A percentile compares a stretch with the other conserved stretches of the same genome.
These are phyloP conservation scores for Zelleria hepariella DNA, from an alignment of 2,888 invertebrate species.

Conservation along the genomic window DNA sequence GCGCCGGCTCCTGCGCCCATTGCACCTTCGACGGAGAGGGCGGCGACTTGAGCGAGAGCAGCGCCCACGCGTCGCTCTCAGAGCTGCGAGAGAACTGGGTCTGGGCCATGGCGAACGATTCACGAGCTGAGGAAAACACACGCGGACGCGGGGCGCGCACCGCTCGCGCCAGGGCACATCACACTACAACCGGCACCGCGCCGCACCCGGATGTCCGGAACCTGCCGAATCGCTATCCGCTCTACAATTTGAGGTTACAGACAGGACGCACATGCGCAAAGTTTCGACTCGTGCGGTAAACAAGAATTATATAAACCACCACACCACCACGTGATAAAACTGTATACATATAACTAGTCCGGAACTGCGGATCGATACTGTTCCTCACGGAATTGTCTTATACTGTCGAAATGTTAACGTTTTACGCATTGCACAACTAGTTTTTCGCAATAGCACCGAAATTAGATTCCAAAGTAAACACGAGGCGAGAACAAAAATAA, in stretches of 20 bases:
- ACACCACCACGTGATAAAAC: constrained; percentile 73
- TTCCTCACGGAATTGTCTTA: constrained; percentile 31
- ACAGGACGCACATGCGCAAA: constrained; percentile 73
- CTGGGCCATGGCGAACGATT: constrained; percentile 51
- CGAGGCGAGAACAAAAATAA: constrained; percentile 73
- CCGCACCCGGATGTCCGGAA: constrained; percentile 69
- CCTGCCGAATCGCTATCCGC: constrained; percentile 61
- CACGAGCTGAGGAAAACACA: constrained; percentile 39
- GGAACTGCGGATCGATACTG: constrained; percentile 62
- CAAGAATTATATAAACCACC: constrained; percentile 73
- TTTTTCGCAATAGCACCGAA: constrained; percentile 64
- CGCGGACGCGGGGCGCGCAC: constrained; percentile 57
- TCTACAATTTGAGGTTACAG: constrained; percentile 70
- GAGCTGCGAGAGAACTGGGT: constrained; percentile 81
- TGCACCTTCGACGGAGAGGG: constrained; percentile 87
- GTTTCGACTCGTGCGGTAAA: constrained; percentile 70
- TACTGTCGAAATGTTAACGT: constrained; percentile 44
- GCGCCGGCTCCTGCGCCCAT: constrained; percentile 86
- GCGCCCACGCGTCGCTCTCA: constrained; percentile 93
- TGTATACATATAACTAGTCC: constrained; percentile 68
- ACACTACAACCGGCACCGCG: constrained; percentile 48
- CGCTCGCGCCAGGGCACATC: too few species aligned
- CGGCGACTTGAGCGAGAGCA: constrained; percentile 89
- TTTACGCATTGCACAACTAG: constrained; percentile 57
- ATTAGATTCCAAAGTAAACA: constrained; percentile 72